Conservation (phyloP, 1,140 invertebrate species). For the Pachypeltis micranthus region DNA sequence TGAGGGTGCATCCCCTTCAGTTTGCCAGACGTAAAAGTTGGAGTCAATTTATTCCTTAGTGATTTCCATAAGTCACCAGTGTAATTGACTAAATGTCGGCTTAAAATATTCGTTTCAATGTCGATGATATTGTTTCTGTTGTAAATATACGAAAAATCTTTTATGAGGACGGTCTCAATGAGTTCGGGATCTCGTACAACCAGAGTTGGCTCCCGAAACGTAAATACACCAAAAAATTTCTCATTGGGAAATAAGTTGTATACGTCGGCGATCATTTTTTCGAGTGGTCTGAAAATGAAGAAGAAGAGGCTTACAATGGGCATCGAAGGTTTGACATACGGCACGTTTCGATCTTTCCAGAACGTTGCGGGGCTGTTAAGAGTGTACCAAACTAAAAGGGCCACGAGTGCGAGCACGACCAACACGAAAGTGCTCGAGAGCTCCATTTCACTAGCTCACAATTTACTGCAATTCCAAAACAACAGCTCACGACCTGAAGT, state of each 20-base stretch:
- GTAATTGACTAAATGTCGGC: conserved; percentile 8
- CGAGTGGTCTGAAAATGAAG: too few relatives aligned
- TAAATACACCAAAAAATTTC: conserved; percentile 23
- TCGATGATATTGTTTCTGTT: conserved; percentile 28
- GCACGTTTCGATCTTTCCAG: too few relatives aligned
- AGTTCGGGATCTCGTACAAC: conserved; percentile 36
- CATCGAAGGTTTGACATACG: too few relatives aligned
- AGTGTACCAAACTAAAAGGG: too few relatives aligned
- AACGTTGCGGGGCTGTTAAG: too few relatives aligned
- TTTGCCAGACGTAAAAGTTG: conserved; percentile 45
- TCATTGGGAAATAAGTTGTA: not conserved
- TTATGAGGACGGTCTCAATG: conserved; percentile 38
- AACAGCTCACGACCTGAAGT: too few relatives aligned
- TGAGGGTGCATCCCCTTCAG: conserved; percentile 43
- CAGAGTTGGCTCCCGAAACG: conserved; percentile 29
- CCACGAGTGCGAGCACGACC: too few relatives aligned
- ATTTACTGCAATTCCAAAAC: too few relatives aligned
- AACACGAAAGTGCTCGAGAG: too few relatives aligned
- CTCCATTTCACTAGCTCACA: too few relatives aligned
- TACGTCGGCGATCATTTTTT: too few relatives aligned
- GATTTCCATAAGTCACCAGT: conserved; percentile 41
- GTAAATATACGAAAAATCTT: conserved; percentile 38
- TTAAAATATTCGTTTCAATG: conserved; percentile 4
- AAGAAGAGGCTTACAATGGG: too few relatives aligned
- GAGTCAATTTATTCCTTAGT: conserved; percentile 42